Base-by-base conservation (phyloP, 2,113 vertebrate species). In the Lampris incognitus region DNA sequence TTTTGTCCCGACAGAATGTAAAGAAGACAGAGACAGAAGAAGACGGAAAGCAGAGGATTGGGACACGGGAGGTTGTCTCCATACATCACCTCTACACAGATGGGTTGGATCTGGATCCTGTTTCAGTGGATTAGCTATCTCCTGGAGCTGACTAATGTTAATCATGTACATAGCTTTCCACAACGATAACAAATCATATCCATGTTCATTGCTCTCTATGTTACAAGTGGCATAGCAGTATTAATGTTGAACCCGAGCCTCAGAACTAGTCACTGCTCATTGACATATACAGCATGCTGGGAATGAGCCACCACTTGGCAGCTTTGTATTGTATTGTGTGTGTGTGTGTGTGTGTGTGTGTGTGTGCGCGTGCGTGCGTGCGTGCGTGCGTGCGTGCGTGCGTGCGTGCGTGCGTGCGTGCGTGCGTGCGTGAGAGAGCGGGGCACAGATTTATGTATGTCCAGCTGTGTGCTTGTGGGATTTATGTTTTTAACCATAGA, bases 281-380 rank as follows among this genome's bases (percentile, higher is more conserved):
- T 78, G 42, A 70, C 40, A 10, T 52, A 36, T 61, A 78, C 41
- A 39, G 1, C 66, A 77, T 88, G 85, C 80, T 72, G 84, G 50
- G 10, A 83, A 78, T 91, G 89, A 91, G 88, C 87, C 87, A 64
- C 70, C 67, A 36, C 55, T 70, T 49, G 79, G 86, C 87, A 90
- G 90, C 88, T 91, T 84, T 81, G 37, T 83, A 78, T 81, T 85
- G 68, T 82, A 58, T 59, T 39, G 49, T 73, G 40, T 81, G 13
- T 75, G 60, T 60, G 65, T 3, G 3, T 41, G 24, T 70, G 70
- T 65, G 66, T 54, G 36, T 67, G 59, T 24, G 9, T 72, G 39
- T 70, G 64, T 54, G 48, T 55, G n/a, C 38, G 13, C n/a, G 36
- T 69, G 57, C 46, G 40, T 69, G 57, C 61, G 64, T 67, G 71